These are phyloP conservation scores for Oncorhynchus clarkii DNA, from an alignment of 2,113 vertebrate genomes.

Conservation along the genomic window DNA sequence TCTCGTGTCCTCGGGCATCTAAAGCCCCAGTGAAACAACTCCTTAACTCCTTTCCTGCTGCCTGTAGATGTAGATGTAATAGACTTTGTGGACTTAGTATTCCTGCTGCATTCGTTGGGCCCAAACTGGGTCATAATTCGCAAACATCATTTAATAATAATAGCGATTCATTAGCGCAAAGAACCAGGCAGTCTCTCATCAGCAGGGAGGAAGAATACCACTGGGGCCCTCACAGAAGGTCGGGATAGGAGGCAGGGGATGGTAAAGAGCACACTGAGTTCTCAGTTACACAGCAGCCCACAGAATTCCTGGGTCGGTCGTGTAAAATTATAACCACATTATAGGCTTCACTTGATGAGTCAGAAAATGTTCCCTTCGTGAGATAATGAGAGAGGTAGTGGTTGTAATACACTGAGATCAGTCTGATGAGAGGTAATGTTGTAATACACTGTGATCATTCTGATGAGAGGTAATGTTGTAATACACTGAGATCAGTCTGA, in stretches of 20 bases:
- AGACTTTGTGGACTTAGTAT: conserved; percentile 55
- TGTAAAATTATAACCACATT: conserved; percentile 22
- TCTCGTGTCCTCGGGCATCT: neutral
- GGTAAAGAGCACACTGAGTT: conserved; percentile 40
- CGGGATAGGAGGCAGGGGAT: neutral
- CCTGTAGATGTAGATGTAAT: conserved; percentile 29
- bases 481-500: no score
- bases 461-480: no score
- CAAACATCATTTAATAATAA: conserved; percentile 77
- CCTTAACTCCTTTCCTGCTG: neutral
- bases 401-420: no score
- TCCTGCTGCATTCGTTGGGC: conserved; percentile 46
- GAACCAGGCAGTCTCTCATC: conserved; percentile 66
- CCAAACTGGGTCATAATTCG: conserved; percentile 70
- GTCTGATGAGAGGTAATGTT: no score
- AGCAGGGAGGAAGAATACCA: conserved; percentile 57
- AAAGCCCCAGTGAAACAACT: neutral
- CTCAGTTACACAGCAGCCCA: conserved; percentile 2
- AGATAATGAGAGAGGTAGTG: neutral
- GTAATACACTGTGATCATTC: no score
- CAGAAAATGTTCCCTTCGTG: conserved; percentile 15
- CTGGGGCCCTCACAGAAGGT: conserved; percentile 58
- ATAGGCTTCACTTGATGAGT: neutral
- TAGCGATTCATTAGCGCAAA: conserved; percentile 70
- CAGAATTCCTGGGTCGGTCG: neutral